Evolutionary conservation across 2,113 vertebrate genomes (phyloP).

Genomic region (Stegastes partitus): DNA sequence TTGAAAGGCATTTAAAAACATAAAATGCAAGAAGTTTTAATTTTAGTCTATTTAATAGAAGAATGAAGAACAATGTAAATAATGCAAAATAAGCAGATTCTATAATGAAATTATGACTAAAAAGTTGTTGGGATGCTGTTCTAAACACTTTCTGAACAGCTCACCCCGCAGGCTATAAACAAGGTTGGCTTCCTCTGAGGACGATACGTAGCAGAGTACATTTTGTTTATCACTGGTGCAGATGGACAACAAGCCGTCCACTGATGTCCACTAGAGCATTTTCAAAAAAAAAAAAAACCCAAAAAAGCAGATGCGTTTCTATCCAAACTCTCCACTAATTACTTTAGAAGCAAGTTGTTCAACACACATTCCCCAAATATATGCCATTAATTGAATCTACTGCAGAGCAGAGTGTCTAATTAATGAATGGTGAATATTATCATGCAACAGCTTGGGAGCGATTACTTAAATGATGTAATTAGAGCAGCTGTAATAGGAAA

Average conservation of each 20-base stretch:
- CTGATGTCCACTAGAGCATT: neutral
- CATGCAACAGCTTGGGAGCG: neutral
- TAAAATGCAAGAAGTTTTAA: too few species aligned
- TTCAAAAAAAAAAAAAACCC: neutral
- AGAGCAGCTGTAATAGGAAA: neutral
- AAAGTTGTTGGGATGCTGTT: too few species aligned
- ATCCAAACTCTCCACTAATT: neutral
- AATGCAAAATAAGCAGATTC: neutral
- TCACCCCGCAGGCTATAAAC: slow-evolving; percentile 22
- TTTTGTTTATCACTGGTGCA: slow-evolving; percentile 15
- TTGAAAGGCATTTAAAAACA: too few species aligned
- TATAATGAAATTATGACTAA: neutral
- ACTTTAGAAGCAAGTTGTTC: neutral
- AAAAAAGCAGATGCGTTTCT: too few species aligned
- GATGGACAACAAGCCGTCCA: slow-evolving; percentile 1
- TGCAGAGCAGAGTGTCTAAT: neutral
- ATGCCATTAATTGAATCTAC: neutral
- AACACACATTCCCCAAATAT: neutral
- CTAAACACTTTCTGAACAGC: neutral
- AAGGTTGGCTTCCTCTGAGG: neutral
- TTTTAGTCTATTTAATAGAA: too few species aligned
- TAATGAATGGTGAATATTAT: neutral
- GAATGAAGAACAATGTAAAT: too few species aligned
- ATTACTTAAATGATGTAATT: slow-evolving; percentile 31
- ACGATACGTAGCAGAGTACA: neutral